Evolutionary conservation across 2,797 vertebrate species (phyloP), one percentile per base, ranked within the genome.

Genomic region (Chaunax sp.): DNA sequence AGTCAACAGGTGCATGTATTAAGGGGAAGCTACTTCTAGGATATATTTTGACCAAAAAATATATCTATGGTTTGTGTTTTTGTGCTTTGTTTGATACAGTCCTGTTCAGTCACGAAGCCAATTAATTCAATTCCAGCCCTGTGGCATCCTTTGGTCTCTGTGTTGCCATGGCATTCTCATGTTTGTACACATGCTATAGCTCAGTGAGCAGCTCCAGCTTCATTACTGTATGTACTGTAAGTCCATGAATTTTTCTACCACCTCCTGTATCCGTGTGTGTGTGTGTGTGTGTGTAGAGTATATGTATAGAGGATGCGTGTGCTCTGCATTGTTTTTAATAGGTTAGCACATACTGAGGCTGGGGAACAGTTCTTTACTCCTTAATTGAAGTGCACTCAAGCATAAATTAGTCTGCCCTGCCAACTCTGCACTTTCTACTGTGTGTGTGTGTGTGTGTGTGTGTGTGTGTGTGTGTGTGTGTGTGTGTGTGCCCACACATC

Each of bases 331-430:
- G 83, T 72, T 35, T 84, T 81, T 51, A 78, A 78, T 53, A 19
- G 68, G 3, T 64, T 25, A 80, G 74, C 64, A 77, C 75, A 81
- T 66, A 76, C 77, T 74, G 72, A 82, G 72, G 68, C 60, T 57
- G 43, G 64, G 49, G 72, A 87, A 73, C 64, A 49, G 26, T 76
- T 84, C 69, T 82, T 86, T 78, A 87, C 77, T 87, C 72, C 59
- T 86, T 87, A 89, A 91, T 83, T 91, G 83, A 86, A 84, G 79
- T 6, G 71, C 85, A 86, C 72, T 87, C 75, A 85, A 83, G 78
- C 81, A 88, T 90, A 88, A 89, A 89, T 87, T 87, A 89, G 80
- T 50, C 51, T 23, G 2, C 20, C 28, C 52, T 83, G 85, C 87
- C 59, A 78, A 68, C 82, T 71, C 72, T 76, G 83, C 79, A 88